phyloP scores from a whole-genome alignment of 2,113 vertebrate species.

The Thamnophis sirtalis region DNA sequence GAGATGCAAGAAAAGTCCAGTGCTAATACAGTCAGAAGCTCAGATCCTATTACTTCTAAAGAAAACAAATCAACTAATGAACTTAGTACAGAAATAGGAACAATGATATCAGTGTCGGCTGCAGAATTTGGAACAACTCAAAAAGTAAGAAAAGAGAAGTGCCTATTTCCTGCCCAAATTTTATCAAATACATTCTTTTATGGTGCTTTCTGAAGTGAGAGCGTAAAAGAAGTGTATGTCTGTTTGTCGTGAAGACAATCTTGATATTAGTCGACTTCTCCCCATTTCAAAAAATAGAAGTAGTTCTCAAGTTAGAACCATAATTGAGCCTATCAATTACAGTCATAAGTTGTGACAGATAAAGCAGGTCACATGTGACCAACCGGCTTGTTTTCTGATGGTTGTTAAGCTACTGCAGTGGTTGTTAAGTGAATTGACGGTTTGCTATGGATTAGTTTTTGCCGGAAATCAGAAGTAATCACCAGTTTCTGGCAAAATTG shows the following conservation, averaged over 20 bases:
- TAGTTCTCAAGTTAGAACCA: not conserved
- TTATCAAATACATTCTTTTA: not conserved
- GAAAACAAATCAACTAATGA: conserved; percentile 82
- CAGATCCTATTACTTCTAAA: conserved; percentile 79
- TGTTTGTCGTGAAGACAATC: not conserved
- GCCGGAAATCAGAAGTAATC: not conserved
- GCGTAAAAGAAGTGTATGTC: not conserved
- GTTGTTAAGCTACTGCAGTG: not conserved
- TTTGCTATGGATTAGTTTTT: not conserved
- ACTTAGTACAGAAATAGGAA: conserved; percentile 87
- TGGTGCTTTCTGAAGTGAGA: not conserved
- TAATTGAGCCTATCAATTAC: not conserved
- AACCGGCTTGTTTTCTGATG: not conserved
- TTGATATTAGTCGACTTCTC: not conserved
- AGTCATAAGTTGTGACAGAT: not conserved
- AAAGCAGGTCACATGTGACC: not conserved
- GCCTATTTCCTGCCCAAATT: not conserved
- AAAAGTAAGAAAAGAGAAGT: conserved; percentile 74
- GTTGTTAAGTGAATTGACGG: not conserved
- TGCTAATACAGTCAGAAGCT: conserved; percentile 68
- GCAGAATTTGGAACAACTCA: conserved; percentile 82
- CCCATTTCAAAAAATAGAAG: not conserved
- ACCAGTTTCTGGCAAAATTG: not conserved
- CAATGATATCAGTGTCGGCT: conserved; percentile 90
- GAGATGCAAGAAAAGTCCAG: conserved; percentile 84